Evolutionary conservation across 2,113 vertebrate species (phyloP).

Genomic region (Nipponia nippon): DNA sequence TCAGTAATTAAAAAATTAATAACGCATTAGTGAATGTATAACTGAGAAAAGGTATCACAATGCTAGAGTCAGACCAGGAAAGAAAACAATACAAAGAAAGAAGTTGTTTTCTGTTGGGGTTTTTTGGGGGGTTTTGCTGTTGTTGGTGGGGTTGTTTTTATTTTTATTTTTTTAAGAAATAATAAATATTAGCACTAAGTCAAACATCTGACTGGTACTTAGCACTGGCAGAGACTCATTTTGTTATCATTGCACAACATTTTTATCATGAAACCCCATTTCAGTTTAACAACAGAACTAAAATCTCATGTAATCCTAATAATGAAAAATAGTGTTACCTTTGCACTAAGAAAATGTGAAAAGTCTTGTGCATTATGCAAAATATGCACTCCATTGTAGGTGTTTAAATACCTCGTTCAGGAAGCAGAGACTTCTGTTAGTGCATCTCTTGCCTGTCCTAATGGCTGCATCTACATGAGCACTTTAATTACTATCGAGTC

Average conservation of each 20-base stretch:
- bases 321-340: background rate
- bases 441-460: background rate
- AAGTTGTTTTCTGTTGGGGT: background rate
- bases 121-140: background rate
- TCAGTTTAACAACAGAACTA: background rate
- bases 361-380: background rate
- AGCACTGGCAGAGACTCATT: background rate
- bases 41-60: background rate
- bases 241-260: background rate
- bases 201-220: background rate
- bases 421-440: background rate
- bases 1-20: background rate
- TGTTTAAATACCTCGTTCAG: background rate
- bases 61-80: background rate
- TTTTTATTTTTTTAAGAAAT: background rate
- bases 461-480: background rate
- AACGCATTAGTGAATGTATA: background rate
- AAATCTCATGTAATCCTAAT: background rate
- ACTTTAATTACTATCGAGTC: background rate
- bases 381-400: background rate
- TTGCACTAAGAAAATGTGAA: background rate
- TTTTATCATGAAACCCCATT: background rate
- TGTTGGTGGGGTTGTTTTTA: background rate
- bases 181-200: background rate
- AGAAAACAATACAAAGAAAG: background rate